Evolutionary conservation across 2,888 invertebrate genomes (phyloP).

Genomic region (Mimas tiliae): DNA sequence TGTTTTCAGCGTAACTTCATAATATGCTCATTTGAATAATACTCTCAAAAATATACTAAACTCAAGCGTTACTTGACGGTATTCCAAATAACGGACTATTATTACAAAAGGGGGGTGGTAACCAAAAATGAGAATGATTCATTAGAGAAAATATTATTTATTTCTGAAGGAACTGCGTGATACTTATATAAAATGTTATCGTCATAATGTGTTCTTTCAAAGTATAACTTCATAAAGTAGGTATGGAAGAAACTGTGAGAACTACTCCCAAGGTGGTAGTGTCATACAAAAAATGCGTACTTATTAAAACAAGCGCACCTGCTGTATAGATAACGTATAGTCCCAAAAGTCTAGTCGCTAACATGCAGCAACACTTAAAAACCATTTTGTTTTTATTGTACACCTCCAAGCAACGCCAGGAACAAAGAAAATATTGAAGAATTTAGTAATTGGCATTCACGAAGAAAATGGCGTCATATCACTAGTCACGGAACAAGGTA

Average conservation of each 20-base stretch:
- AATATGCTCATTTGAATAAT: background rate
- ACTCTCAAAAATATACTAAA: background rate
- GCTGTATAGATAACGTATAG: slow-evolving; percentile 36
- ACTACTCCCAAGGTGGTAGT: slow-evolving; percentile 72
- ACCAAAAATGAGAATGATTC: background rate
- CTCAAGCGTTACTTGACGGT: background rate
- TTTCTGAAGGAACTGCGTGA: background rate
- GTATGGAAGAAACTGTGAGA: slow-evolving; percentile 37
- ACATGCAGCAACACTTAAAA: slow-evolving; percentile 43
- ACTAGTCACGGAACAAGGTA: slow-evolving; percentile 84
- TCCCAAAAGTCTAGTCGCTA: slow-evolving; percentile 40
- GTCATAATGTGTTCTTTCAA: background rate
- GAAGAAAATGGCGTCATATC: slow-evolving; percentile 86
- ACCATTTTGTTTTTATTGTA: slow-evolving; percentile 39
- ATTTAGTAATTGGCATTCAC: slow-evolving; percentile 83
- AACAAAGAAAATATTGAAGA: slow-evolving; percentile 77
- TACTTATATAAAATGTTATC: background rate
- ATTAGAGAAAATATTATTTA: background rate
- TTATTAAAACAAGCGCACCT: slow-evolving; percentile 45
- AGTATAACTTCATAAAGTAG: background rate
- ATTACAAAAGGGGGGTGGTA: slow-evolving; percentile 22
- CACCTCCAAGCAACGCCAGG: slow-evolving; percentile 41
- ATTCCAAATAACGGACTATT: background rate
- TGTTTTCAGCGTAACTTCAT: background rate
- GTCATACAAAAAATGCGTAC: slow-evolving; percentile 77